Percentiles rank a stretch among this genome's conserved stretches.
These are phyloP conservation scores for Ennomos quercinarius DNA, from an alignment of 2,888 invertebrate genomes.

Conservation along the genomic window DNA sequence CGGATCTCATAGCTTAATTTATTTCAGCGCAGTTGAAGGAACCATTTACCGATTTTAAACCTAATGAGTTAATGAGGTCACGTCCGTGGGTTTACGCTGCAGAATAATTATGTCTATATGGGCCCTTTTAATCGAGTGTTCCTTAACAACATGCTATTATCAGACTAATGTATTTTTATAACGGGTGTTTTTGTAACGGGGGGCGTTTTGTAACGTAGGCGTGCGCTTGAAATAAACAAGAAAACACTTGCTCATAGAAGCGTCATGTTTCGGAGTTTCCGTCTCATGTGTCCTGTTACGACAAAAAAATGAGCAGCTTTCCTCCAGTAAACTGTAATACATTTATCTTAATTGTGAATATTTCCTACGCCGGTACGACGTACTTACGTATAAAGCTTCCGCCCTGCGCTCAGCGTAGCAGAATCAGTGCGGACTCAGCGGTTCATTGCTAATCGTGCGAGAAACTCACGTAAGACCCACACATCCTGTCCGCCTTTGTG, in stretches of 20 bases:
- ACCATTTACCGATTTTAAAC: slow-evolving; percentile 40
- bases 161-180: slow-evolving; percentile 67
- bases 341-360: slow-evolving; percentile 9
- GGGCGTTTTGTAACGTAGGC: too few species aligned
- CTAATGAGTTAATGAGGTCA: slow-evolving; percentile 49
- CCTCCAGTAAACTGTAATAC: slow-evolving; percentile 16
- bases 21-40: slow-evolving; percentile 24
- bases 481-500: slow-evolving; percentile 42
- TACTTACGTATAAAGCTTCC: slow-evolving; percentile 20
- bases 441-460: slow-evolving; percentile 54
- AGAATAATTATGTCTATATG: slow-evolving; percentile 67
- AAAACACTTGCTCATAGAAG: slow-evolving; percentile 25
- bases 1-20: slow-evolving; percentile 27
- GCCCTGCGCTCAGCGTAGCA: slow-evolving; percentile 37
- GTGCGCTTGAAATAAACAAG: slow-evolving; percentile 63
- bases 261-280: too few species aligned
- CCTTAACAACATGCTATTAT: slow-evolving; percentile 60
- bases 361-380: slow-evolving; percentile 6
- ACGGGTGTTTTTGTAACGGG: too few species aligned
- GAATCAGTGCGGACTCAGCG: slow-evolving; percentile 50
- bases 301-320: neutral
- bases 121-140: slow-evolving; percentile 65
- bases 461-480: slow-evolving; percentile 46
- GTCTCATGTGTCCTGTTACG: too few species aligned
- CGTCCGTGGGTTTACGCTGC: slow-evolving; percentile 51